A percentile compares a stretch with the other conserved stretches of the same genome.
Conservation (phyloP, 2,797 vertebrate genomes). For the Hydrophis major region DNA sequence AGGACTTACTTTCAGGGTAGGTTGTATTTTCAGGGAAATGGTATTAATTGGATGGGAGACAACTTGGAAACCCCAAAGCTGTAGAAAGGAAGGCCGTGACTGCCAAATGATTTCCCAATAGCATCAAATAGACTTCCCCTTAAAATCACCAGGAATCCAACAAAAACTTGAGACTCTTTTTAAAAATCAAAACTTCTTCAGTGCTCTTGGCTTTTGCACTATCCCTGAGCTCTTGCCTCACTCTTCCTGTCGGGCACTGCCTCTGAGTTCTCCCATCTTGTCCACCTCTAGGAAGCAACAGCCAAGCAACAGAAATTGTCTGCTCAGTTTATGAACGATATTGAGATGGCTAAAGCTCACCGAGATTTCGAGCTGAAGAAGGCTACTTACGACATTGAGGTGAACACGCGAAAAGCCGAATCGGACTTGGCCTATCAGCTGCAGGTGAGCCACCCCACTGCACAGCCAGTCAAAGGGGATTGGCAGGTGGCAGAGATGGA, state of each 20-base stretch:
- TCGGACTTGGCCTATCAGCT: slow-evolving; percentile 93
- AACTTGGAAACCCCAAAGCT: not conserved
- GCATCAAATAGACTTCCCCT: not conserved
- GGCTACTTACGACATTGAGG: slow-evolving; percentile 84
- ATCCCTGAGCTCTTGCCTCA: not conserved
- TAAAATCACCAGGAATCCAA: not conserved
- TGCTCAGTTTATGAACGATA: slow-evolving; percentile 90
- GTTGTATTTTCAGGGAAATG: no score
- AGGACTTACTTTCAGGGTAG: no score
- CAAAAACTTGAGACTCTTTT: not conserved
- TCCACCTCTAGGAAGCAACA: slow-evolving; percentile 79
- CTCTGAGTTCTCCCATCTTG: not conserved
- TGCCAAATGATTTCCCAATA: not conserved
- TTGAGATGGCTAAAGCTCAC: slow-evolving; percentile 92
- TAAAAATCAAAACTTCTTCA: not conserved
- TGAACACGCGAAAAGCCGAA: slow-evolving; percentile 90
- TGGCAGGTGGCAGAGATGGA: no score
- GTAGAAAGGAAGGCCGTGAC: not conserved
- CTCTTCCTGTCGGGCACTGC: not conserved
- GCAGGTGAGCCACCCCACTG: slow-evolving; percentile 74
- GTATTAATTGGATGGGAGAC: not conserved
- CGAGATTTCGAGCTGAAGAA: slow-evolving; percentile 92
- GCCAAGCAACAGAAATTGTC: slow-evolving; percentile 92
- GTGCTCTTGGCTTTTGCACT: not conserved
- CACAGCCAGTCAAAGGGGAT: not conserved